Evolutionary conservation across 64 coral and sea anemone species (phyloP).

Genomic region (Dendrophyllia cribrosa): DNA sequence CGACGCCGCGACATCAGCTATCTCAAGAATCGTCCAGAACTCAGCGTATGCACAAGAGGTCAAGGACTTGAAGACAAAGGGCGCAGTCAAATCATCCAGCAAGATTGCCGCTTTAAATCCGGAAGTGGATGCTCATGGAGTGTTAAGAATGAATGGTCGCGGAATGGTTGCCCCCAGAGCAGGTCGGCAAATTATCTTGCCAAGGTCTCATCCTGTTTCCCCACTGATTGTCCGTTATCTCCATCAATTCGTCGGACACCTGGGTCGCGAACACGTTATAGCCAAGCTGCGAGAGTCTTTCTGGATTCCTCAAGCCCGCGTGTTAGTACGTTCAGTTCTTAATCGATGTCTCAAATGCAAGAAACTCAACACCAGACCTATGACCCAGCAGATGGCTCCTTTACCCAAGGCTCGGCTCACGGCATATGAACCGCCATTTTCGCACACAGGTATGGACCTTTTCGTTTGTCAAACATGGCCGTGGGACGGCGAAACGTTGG

Average conservation of each 20-base stretch:
- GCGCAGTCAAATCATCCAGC: not conserved
- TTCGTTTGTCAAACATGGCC: too few relatives aligned
- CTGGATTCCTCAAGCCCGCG: slow-evolving; percentile 48
- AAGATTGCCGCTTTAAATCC: slow-evolving; percentile 19
- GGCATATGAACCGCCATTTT: too few relatives aligned
- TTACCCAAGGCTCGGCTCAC: too few relatives aligned
- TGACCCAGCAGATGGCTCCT: slow-evolving; percentile 50
- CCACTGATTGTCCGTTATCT: not conserved
- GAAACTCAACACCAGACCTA: slow-evolving; percentile 31
- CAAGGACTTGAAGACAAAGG: slow-evolving; percentile 23
- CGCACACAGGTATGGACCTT: too few relatives aligned
- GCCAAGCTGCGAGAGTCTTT: slow-evolving; percentile 37
- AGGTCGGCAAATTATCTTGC: not conserved
- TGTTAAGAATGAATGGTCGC: not conserved
- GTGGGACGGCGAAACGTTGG: too few relatives aligned
- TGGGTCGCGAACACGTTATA: too few relatives aligned
- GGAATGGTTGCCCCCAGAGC: not conserved
- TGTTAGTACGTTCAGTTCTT: slow-evolving; percentile 37
- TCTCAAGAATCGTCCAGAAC: not conserved
- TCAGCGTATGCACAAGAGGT: slow-evolving; percentile 7
- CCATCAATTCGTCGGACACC: slow-evolving; percentile 24
- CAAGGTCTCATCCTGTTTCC: not conserved
- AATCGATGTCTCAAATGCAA: slow-evolving; percentile 23
- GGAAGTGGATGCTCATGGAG: not conserved
- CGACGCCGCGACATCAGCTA: not conserved